These are phyloP conservation scores for Enteromius treurensis DNA, from an alignment of 2,797 vertebrate genomes.

Conservation along the genomic window DNA sequence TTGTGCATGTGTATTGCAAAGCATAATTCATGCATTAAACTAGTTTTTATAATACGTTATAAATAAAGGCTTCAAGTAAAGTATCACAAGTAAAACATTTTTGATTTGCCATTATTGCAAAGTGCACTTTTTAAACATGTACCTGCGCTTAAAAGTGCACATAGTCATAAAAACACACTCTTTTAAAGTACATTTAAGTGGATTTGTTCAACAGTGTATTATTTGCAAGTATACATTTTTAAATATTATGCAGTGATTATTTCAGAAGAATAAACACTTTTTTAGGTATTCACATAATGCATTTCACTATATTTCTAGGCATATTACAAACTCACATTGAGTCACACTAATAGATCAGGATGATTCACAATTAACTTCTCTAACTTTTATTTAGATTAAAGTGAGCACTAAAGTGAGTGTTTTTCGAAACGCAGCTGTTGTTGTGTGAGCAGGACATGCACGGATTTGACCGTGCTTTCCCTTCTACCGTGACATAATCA, in stretches of 20 bases:
- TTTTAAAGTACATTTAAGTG: no score
- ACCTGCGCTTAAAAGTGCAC: no score
- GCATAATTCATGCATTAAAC: background rate
- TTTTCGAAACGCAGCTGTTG: conserved; percentile 77
- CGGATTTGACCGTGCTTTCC: conserved; percentile 34
- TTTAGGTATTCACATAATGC: background rate
- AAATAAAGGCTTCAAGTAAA: background rate
- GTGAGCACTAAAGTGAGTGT: conserved; percentile 74
- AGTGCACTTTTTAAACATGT: no score
- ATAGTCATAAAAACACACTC: no score
- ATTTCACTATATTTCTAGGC: background rate
- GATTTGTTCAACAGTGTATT: no score
- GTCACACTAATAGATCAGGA: no score
- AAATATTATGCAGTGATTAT: background rate
- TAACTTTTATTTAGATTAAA: conserved; percentile 68
- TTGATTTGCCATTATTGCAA: no score
- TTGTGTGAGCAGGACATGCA: conserved; percentile 72
- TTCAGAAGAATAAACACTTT: background rate
- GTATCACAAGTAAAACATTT: background rate
- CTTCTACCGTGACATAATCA: conserved; percentile 47
- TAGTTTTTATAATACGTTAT: background rate
- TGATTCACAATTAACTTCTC: background rate
- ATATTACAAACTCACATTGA: background rate
- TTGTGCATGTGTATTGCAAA: background rate
- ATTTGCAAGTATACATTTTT: no score